A percentile compares a stretch with the other conserved stretches of the same genome.
Conservation (phyloP, 2,113 vertebrate genomes). For the Channa maculata region DNA sequence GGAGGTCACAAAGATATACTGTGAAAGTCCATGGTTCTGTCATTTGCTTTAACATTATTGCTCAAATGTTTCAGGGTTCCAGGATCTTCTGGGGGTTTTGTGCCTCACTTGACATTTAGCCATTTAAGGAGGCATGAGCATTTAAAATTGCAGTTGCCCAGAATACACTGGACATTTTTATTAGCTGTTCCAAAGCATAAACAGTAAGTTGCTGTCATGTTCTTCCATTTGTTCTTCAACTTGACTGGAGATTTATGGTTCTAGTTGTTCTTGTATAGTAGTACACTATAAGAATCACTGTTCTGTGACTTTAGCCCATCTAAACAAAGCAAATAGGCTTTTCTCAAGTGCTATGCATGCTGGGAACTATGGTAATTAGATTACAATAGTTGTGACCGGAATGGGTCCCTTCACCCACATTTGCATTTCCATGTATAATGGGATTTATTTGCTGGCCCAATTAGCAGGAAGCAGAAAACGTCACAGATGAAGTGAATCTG, state of each 20-base stretch:
- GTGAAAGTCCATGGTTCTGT: conserved; percentile 39
- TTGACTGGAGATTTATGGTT: conserved; percentile 3
- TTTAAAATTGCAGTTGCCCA: conserved; percentile 13
- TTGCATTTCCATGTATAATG: conserved; percentile 48
- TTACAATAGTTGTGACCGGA: conserved; percentile 41
- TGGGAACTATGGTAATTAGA: conserved; percentile 40
- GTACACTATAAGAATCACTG: conserved; percentile 5
- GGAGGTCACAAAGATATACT: conserved; percentile 64
- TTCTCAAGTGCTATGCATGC: conserved; percentile 30
- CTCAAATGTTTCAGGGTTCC: conserved; percentile 1
- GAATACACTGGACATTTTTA: conserved; percentile 39
- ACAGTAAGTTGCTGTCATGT: conserved; percentile 1
- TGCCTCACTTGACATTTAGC: conserved; percentile 41
- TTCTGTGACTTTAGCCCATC: conserved; percentile 16
- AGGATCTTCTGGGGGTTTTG: conserved; percentile 2
- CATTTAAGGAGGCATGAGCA: conserved; percentile 68
- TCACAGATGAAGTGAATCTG: conserved; percentile 32
- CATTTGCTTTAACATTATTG: conserved; percentile 45
- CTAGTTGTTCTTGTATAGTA: background rate
- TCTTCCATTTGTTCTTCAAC: background rate
- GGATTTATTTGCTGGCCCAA: conserved; percentile 47
- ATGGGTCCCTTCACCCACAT: conserved; percentile 53
- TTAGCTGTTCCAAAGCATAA: conserved; percentile 23
- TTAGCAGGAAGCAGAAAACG: conserved; percentile 55
- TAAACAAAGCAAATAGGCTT: conserved; percentile 26